Evolutionary conservation across 1,140 invertebrate species (phyloP), one percentile per base, ranked within the genome.

Genomic region (Acromyrmex echinatior): DNA sequence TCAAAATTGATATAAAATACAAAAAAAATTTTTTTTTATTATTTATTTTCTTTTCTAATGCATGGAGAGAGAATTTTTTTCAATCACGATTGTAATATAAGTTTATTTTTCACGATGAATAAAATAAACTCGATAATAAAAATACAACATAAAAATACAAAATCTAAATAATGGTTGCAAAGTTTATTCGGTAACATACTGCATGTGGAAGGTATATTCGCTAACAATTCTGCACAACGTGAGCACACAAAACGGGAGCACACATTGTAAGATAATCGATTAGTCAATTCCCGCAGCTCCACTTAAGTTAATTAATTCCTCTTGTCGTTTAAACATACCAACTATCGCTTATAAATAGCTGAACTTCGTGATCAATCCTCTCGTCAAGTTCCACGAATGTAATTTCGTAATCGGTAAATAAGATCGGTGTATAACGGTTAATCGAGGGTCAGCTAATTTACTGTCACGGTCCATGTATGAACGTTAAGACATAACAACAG

Each of bases 371-470:
- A 66, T 60, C 35, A 58, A 28, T 63, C 71, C 71, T 77, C 63
- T 78, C 86, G 39, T 68, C 86, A 45, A 25, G 35, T 65, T 76
- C 63, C 14, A 65, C 35, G 14, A 87, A 51, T 71, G 71, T 88
- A 87, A 88, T 88, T 80, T 62, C 66, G 68, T 63, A 82, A 39
- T 87, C 63, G 28, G 63, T 58, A 70, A 82, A 87, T 77, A 87
- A 86, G 65, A 88, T 65, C 65, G 12, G 25, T 66, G 56, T 87
- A 45, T 45, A 87, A 84, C 78, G 78, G 78, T 87, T 81, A 78
- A 88, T 88, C 63, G 53, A 77, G 80, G 76, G 70, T 76, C 71
- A 62, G 39, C 39, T 86, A 76, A 88, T 87, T 87, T 79, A 31
- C 77, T 51, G 45, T 81, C 77, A 31, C 16, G 68, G 80, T 62